Conservation (phyloP, 2,888 invertebrate species). For the Campoletis raptor region DNA sequence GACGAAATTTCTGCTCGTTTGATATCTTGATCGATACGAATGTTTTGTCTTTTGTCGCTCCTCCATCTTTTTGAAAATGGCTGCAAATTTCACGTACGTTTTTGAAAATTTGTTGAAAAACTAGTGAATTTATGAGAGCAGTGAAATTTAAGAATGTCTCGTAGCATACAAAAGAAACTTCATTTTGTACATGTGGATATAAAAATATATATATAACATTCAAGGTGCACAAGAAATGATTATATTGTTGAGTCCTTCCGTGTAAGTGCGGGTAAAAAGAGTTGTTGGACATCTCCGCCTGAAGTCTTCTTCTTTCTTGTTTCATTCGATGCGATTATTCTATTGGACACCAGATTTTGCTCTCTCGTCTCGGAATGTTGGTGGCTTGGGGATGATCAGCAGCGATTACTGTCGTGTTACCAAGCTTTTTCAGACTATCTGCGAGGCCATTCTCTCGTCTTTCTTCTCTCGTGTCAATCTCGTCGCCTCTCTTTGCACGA, state of each 20-base stretch:
- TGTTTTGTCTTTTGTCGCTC: too few relatives aligned
- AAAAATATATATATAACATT: background rate
- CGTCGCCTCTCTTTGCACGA: slow-evolving; percentile 18
- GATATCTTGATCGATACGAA: too few relatives aligned
- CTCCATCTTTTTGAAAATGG: too few relatives aligned
- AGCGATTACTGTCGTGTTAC: slow-evolving; percentile 78
- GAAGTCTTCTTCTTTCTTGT: slow-evolving; percentile 46
- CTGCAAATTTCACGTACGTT: too few relatives aligned
- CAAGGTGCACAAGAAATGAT: slow-evolving; percentile 47
- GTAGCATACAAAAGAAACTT: too few relatives aligned
- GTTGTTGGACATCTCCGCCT: slow-evolving; percentile 61
- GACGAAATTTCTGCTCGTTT: too few relatives aligned
- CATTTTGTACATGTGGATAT: too few relatives aligned
- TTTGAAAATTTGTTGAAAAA: too few relatives aligned
- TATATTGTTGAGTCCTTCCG: slow-evolving; percentile 58
- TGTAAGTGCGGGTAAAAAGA: slow-evolving; percentile 64
- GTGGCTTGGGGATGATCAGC: slow-evolving; percentile 76
- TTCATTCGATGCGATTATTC: slow-evolving; percentile 41
- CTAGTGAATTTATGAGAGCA: too few relatives aligned
- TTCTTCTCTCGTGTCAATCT: slow-evolving; percentile 32
- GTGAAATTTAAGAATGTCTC: too few relatives aligned
- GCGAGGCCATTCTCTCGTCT: slow-evolving; percentile 27
- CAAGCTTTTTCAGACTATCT: slow-evolving; percentile 66
- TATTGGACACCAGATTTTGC: slow-evolving; percentile 28
- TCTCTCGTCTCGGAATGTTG: slow-evolving; percentile 68